Evolutionary conservation across 2,113 vertebrate genomes (phyloP).

Genomic region (Perccottus glenii): DNA sequence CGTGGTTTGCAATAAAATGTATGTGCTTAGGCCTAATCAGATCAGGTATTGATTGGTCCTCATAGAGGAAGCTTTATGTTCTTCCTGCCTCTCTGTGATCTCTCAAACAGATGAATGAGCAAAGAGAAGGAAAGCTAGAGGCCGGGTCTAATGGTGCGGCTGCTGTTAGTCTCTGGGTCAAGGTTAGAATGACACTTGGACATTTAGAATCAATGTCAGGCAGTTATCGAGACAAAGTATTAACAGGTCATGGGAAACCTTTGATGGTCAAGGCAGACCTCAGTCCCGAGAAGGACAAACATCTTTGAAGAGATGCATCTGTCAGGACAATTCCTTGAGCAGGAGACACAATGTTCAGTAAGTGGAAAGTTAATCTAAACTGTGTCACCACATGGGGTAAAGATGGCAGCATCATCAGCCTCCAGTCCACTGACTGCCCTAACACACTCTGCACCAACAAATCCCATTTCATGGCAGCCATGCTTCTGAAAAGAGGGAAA

Average conservation of each 20-base stretch:
- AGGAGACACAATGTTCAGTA: slow-evolving; percentile 56
- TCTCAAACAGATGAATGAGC: slow-evolving; percentile 14
- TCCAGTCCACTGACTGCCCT: slow-evolving; percentile 52
- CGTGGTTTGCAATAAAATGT: slow-evolving; percentile 45
- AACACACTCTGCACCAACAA: slow-evolving; percentile 54
- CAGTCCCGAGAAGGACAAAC: slow-evolving; percentile 27
- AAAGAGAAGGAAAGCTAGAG: not conserved
- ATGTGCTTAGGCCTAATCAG: slow-evolving; percentile 59
- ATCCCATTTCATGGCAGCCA: slow-evolving; percentile 69
- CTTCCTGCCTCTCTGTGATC: slow-evolving; percentile 42
- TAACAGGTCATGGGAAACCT: slow-evolving; percentile 16
- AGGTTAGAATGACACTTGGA: slow-evolving; percentile 39
- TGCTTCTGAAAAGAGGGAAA: slow-evolving; percentile 51
- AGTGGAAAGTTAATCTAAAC: slow-evolving; percentile 70
- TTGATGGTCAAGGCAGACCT: slow-evolving; percentile 34
- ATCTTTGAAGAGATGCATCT: slow-evolving; percentile 51
- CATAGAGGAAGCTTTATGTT: slow-evolving; percentile 49
- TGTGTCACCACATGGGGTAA: slow-evolving; percentile 41
- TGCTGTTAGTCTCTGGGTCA: slow-evolving; percentile 36
- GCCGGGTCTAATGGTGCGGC: slow-evolving; percentile 22
- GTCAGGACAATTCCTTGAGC: slow-evolving; percentile 42
- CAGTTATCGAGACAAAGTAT: slow-evolving; percentile 38
- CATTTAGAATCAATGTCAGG: slow-evolving; percentile 38
- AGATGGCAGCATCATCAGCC: slow-evolving; percentile 47
- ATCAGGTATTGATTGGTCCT: slow-evolving; percentile 65